Evolutionary conservation across 2,797 vertebrate species (phyloP), one percentile per base, ranked within the genome.

Genomic region (Rhyacichthys aspro): DNA sequence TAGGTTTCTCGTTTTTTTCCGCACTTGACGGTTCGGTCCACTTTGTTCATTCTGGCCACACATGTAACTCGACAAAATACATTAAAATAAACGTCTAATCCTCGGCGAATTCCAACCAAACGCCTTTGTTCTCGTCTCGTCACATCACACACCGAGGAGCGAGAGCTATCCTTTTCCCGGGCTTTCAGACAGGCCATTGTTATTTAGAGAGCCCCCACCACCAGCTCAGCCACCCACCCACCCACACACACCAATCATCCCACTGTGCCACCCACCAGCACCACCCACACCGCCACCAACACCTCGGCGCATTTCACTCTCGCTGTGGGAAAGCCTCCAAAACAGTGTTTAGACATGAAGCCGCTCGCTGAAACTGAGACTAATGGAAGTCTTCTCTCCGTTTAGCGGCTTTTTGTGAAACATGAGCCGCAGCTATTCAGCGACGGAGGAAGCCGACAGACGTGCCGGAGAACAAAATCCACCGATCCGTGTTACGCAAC

Each of bases 1-100:
- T 38, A 17, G 61, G 5, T 38, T 19, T 57, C 8, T 46, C 43
- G 5, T 52, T 48, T 34, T 59, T 15, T 56, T 43, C 37, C 8
- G 59, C 43, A 11, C 41, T 3, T n/a, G n/a, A n/a, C n/a, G n/a
- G 48, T 38, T 80, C 55, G 59, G 62, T 78, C 69, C 69, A 72
- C 67, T 79, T 83, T 46, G 59, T 57, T 59, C 48, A 28, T 65
- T 70, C 59, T 32, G 8, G 60, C 57, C 70, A 79, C 53, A 67
- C 74, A 52, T 66, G 73, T 52, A 58, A 80, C 61, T 79, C 10
- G 7, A 86, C 76, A 81, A 79, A 85, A 76, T 74, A 74, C 54
- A 11, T 81, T 69, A 67, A 84, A 88, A 85, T 85, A 83, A 83
- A 84, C n/a, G 59, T 78, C 72, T 88, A 86, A 89, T 88, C 81